Evolutionary conservation across 2,113 vertebrate species (phyloP), one percentile per base, ranked within the genome.

Genomic region (Cromileptes altivelis): DNA sequence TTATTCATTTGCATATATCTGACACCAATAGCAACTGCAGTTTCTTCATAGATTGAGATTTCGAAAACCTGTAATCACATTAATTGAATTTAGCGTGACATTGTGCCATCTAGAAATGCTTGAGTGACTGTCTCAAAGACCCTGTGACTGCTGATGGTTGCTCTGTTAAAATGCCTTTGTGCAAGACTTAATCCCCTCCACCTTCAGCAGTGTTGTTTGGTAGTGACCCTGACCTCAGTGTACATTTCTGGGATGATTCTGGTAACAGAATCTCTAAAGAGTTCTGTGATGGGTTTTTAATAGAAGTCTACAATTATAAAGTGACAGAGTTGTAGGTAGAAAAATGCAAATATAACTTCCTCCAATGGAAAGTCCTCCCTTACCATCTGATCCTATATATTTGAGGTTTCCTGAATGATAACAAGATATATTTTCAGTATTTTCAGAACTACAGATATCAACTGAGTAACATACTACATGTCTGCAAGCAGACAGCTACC

Each of bases 81-180:
- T 45, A 45, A 76, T 47, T 58, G n/a, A 30, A 72, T 55, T 56
- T 21, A 17, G 61, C 45, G 61, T 65, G 23, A 65, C 56, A 27
- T 56, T 45, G n/a, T 45, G 15, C 12, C 1, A 3, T 63, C 50
- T 65, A 45, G 47, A 67, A 75, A 42, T 53, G 11, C 60, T 7
- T 0, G 19, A n/a, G 18, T 18, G 12, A 52, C 55, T 60, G 42
- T 19, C 12, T 9, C 18, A 12, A 7, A 23, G n/a, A 52, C 49
- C 0, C 4, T 56, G 13, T 15, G 3, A 25, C 30, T 23, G 30
- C 30, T 49, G 1, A 13, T 57, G n/a, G 21, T 27, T 53, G 13
- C 69, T 25, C 53, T 57, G 21, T 7, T 71, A 10, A 57, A 71
- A 57, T 71, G 40, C 58, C 15, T 47, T 25, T 19, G 10, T 21